Percentiles rank a stretch among this genome's conserved stretches.
phyloP scores from a whole-genome alignment of 2,888 invertebrate species.

The Hermodice carunculata region DNA sequence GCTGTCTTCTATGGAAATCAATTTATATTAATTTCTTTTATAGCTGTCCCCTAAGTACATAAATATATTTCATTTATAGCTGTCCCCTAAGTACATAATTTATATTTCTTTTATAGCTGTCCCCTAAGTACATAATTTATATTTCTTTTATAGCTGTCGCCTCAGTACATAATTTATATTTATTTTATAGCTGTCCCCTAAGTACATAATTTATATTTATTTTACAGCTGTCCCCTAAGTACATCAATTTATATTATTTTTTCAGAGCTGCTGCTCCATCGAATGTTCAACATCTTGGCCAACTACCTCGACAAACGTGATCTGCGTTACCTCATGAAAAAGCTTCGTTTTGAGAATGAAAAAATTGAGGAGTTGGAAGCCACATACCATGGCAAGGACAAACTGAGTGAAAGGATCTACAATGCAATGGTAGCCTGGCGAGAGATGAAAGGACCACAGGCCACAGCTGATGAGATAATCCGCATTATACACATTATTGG shows the following conservation, averaged over 20 bases:
- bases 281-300: conserved; percentile 59
- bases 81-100: too few species aligned
- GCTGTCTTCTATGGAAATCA: too few species aligned
- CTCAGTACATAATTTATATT: too few species aligned
- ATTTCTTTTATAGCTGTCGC: too few species aligned
- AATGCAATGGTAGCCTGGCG: conserved; percentile 58
- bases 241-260: background rate
- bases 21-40: too few species aligned
- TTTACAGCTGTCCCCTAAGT: background rate
- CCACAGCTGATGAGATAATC: conserved; percentile 61
- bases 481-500: conserved; percentile 62
- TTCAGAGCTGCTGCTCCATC: conserved; percentile 56
- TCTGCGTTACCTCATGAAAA: conserved; percentile 60
- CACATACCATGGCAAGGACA: conserved; percentile 58
- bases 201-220: background rate
- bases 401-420: conserved; percentile 54
- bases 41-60: too few species aligned
- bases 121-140: too few species aligned
- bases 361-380: conserved; percentile 60
- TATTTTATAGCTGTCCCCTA: background rate
- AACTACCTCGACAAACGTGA: conserved; percentile 59
- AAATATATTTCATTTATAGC: too few species aligned
- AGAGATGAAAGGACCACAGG: conserved; percentile 50
- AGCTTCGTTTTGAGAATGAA: conserved; percentile 54
- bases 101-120: too few species aligned